These are phyloP conservation scores for Baccha elongata DNA, from an alignment of 2,888 invertebrate species.

Conservation along the genomic window DNA sequence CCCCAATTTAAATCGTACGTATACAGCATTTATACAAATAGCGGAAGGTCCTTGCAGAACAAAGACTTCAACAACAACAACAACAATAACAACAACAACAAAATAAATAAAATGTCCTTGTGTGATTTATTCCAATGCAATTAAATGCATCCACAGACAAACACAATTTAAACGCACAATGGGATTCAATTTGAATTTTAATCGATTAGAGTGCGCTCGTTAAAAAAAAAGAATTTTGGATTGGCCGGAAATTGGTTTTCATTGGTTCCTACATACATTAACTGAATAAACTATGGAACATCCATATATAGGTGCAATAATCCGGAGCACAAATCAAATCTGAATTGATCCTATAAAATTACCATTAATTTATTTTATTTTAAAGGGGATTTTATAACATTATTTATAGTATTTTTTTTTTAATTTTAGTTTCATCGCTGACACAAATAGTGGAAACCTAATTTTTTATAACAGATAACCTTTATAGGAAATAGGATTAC, in stretches of 20 bases:
- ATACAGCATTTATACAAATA: background rate
- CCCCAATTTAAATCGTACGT: slow-evolving; percentile 10
- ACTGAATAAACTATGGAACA: slow-evolving; percentile 45
- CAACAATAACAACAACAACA: background rate
- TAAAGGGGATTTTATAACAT: slow-evolving; percentile 42
- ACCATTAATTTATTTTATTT: slow-evolving; percentile 63
- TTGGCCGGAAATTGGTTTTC: slow-evolving; percentile 42
- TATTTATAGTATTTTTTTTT: slow-evolving; percentile 20
- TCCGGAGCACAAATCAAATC: slow-evolving; percentile 63
- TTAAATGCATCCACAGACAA: slow-evolving; percentile 63
- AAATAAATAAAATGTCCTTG: slow-evolving; percentile 38
- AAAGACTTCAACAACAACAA: background rate
- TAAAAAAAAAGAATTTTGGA: slow-evolving; percentile 18
- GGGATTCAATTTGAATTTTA: slow-evolving; percentile 69
- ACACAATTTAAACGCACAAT: slow-evolving; percentile 66
- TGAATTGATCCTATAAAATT: slow-evolving; percentile 59
- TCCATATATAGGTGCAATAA: slow-evolving; percentile 41
- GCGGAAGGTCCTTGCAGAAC: background rate
- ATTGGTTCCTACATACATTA: slow-evolving; percentile 52
- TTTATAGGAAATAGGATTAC: background rate
- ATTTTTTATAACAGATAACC: background rate
- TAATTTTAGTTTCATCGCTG: background rate
- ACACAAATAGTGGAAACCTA: background rate
- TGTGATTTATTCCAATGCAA: slow-evolving; percentile 67
- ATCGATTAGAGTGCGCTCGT: slow-evolving; percentile 53